Base-by-base conservation (phyloP, 2,113 vertebrate genomes). In the Esox niger region DNA sequence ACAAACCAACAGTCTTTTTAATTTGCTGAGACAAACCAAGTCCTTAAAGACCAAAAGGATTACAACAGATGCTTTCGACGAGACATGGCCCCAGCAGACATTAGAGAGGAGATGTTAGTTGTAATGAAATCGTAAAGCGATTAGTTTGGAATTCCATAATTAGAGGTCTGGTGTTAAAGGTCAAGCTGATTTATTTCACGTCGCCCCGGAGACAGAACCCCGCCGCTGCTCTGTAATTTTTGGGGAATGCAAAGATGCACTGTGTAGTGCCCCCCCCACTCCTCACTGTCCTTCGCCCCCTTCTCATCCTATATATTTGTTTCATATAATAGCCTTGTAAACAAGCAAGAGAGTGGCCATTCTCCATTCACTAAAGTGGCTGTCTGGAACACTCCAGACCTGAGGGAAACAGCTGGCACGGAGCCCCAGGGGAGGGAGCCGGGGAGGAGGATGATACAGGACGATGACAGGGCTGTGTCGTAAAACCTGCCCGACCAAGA, bases 401-500 rank as follows among this genome's bases (percentile, higher is more conserved):
- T 21, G 0, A 59, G 71, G 68, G 78, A 75, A 86, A 87, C 87
- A 88, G 86, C 84, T 90, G 87, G 84, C 68, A 49, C 5, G 23
- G 67, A 74, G 56, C 67, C 66, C 66, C 52, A 20, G n/a, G 49
- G 71, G 56, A 17, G 46, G 71, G 54, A 26, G 43, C 1, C 33
- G 47, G 58, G 67, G 55, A 52, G 33, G 58, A 49, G 65, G 49
- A 38, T 13, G 79, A 68, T 65, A 62, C 70, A 52, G 52, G 67
- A 71, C 73, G 82, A 85, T 76, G 81, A 86, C 80, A 84, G 81
- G 77, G 75, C 68, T 0, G 62, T 77, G 77, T 81, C 81, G 78
- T 87, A 86, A 88, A 90, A 90, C 86, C 75, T 88, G 86, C 79
- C 83, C 74, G 32, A 78, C 86, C 85, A 87, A 85, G 82, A 86